Evolutionary conservation across 2,113 vertebrate genomes (phyloP).

Genomic region (Leptosomus discolor): DNA sequence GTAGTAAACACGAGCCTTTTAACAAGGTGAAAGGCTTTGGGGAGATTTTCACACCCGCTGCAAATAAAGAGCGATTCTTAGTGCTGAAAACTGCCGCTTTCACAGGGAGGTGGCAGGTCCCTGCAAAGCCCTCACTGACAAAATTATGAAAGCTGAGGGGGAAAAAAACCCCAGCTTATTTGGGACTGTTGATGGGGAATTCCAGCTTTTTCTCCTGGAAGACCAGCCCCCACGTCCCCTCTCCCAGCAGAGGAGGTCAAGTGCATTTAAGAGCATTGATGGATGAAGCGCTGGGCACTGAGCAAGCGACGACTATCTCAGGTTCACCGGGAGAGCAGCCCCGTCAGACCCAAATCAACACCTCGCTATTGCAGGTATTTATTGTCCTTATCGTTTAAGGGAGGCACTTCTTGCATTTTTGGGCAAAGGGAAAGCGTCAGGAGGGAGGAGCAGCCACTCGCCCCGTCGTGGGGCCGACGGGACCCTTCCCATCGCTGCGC

Average conservation of each 20-base stretch:
- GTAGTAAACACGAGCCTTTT: background rate
- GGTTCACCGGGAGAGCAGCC: background rate
- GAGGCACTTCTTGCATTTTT: background rate
- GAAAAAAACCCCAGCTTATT: background rate
- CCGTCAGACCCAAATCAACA: background rate
- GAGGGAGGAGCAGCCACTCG: background rate
- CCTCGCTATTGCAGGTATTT: background rate
- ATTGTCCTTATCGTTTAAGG: background rate
- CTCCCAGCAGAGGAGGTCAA: background rate
- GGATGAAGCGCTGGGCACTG: fast-evolving
- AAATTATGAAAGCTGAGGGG: background rate
- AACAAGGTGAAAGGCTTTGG: background rate
- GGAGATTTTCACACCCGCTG: background rate
- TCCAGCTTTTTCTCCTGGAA: too few species aligned
- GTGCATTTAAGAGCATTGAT: background rate
- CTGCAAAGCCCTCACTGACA: background rate
- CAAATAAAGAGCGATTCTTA: background rate
- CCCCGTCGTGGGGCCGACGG: fast-evolving
- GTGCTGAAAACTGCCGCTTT: background rate
- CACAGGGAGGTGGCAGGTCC: background rate
- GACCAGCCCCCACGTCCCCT: background rate
- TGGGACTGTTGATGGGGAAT: background rate
- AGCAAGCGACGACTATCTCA: background rate
- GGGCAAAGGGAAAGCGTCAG: background rate
- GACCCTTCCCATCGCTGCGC: fast-evolving